A percentile compares a stretch with the other conserved stretches of the same genome.
These are phyloP conservation scores for Philypnodon macrostomus DNA, from an alignment of 2,797 vertebrate species.

Conservation along the genomic window DNA sequence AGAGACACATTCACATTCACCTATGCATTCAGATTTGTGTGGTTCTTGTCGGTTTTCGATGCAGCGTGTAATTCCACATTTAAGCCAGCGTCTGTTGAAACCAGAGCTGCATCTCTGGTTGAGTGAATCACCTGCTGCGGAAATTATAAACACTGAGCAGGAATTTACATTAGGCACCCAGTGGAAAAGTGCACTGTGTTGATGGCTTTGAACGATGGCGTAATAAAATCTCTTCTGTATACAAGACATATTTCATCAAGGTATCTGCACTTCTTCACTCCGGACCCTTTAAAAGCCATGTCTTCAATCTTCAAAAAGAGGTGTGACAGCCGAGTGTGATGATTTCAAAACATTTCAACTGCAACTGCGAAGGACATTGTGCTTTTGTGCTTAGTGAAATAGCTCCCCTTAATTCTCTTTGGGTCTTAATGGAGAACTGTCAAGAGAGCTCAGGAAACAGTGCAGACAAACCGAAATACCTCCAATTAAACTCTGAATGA, in stretches of 20 bases:
- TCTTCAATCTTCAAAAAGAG: constrained; percentile 75
- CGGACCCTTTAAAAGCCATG: constrained; percentile 75
- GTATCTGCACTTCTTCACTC: constrained; percentile 73
- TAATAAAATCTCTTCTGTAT: constrained; percentile 75
- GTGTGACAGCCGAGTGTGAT: constrained; percentile 69
- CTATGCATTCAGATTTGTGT: background rate
- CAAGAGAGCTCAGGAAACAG: constrained; percentile 18
- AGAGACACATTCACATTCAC: too few relatives aligned
- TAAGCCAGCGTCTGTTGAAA: constrained; percentile 46
- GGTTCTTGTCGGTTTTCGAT: constrained; percentile 25
- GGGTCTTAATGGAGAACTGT: constrained; percentile 12
- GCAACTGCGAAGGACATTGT: constrained; percentile 50
- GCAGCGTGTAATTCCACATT: constrained; percentile 43
- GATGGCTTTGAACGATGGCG: constrained; percentile 63
- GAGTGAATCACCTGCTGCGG: constrained; percentile 74
- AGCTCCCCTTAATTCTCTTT: constrained; percentile 9
- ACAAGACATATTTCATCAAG: constrained; percentile 67
- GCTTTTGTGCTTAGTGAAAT: constrained; percentile 39
- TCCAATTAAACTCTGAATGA: constrained; percentile 26
- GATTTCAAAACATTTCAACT: constrained; percentile 60
- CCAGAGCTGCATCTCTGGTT: constrained; percentile 51
- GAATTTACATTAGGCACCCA: constrained; percentile 74
- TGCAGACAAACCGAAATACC: constrained; percentile 8
- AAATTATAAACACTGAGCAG: constrained; percentile 72
- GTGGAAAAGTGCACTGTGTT: constrained; percentile 65